A percentile compares a stretch with the other conserved stretches of the same genome.
Conservation (phyloP, 2,888 invertebrate genomes). For the Nymphalis urticae region DNA sequence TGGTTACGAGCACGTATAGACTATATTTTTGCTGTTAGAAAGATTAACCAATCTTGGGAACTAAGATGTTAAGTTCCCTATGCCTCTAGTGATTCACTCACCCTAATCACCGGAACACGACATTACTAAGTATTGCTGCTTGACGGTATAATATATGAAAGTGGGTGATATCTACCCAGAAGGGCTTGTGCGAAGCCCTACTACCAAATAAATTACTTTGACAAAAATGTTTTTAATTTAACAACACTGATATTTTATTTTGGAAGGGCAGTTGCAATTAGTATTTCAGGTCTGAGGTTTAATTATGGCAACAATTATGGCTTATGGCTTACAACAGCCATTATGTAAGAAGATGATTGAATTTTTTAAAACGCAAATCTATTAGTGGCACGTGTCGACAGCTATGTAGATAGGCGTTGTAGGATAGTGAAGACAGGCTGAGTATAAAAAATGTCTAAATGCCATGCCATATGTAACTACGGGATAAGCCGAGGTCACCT, state of each 20-base stretch:
- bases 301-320: slow-evolving; percentile 4
- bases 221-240: too few species aligned
- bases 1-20: too few species aligned
- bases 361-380: background rate
- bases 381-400: slow-evolving; percentile 23
- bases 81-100: too few species aligned
- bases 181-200: background rate
- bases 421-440: slow-evolving; percentile 59
- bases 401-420: slow-evolving; percentile 43
- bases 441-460: slow-evolving; percentile 62
- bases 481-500: slow-evolving; percentile 61
- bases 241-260: background rate
- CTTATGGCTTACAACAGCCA: slow-evolving; percentile 1
- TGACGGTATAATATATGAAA: too few species aligned
- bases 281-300: background rate
- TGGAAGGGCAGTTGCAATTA: slow-evolving; percentile 20
- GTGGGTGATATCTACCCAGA: too few species aligned
- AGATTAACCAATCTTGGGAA: too few species aligned
- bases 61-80: too few species aligned
- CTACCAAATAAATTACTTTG: background rate
- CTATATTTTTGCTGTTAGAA: too few species aligned
- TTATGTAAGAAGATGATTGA: background rate
- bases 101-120: too few species aligned
- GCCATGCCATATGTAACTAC: slow-evolving; percentile 70
- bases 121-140: background rate